Evolutionary conservation across 2,888 invertebrate species (phyloP).

Genomic region (Apeira syringaria): DNA sequence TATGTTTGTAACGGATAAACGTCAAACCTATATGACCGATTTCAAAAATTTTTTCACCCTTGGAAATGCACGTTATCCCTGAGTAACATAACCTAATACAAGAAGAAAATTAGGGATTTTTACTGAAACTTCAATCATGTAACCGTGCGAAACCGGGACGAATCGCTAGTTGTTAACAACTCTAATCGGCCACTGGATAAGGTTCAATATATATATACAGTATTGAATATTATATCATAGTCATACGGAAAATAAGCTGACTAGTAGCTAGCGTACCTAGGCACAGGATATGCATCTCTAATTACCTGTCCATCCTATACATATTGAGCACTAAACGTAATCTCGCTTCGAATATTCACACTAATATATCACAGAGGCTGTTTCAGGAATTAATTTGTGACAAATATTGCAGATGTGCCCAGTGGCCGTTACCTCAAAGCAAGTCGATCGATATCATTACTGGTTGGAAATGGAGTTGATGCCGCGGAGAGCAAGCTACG

Average conservation of each 20-base stretch:
- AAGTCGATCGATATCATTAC: constrained; percentile 66
- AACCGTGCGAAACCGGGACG: too few relatives aligned
- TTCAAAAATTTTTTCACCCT: too few relatives aligned
- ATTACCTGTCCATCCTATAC: constrained; percentile 9
- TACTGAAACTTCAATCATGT: too few relatives aligned
- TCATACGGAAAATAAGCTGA: not conserved
- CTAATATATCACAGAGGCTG: constrained; percentile 21
- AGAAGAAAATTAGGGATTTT: too few relatives aligned
- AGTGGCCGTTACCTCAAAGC: constrained; percentile 40
- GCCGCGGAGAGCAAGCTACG: constrained; percentile 44
- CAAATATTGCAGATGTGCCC: constrained; percentile 46
- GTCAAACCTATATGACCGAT: too few relatives aligned
- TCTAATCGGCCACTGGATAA: too few relatives aligned
- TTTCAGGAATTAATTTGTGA: constrained; percentile 38
- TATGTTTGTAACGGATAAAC: too few relatives aligned
- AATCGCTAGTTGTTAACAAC: too few relatives aligned
- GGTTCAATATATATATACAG: constrained; percentile 6
- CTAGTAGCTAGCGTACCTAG: constrained; percentile 2
- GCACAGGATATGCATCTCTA: constrained; percentile 7
- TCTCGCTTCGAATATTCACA: constrained; percentile 19
- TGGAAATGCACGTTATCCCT: too few relatives aligned
- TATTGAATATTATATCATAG: too few relatives aligned
- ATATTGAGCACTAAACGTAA: constrained; percentile 12
- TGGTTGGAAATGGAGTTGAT: constrained; percentile 56
- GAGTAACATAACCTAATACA: too few relatives aligned